A percentile compares a stretch with the other conserved stretches of the same genome.
Conservation (phyloP, 2,888 invertebrate genomes). For the Brachypalpus laphriformis region DNA sequence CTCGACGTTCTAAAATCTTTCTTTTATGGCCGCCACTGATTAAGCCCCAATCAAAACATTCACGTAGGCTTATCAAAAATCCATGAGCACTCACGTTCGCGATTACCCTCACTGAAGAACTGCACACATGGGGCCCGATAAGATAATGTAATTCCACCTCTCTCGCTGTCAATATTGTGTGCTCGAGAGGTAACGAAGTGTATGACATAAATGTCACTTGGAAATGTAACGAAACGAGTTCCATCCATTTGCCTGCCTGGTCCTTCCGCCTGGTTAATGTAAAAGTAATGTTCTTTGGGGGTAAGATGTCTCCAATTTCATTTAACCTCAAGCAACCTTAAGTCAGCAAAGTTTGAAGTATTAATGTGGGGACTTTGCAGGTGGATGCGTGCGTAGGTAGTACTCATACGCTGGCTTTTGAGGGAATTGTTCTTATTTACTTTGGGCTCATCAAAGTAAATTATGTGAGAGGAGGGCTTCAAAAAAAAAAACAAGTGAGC, state of each 20-base stretch:
- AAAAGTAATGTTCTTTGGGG: not conserved
- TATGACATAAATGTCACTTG: not conserved
- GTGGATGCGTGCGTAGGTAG: not conserved
- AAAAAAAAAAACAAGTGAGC: not conserved
- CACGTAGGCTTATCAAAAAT: not conserved
- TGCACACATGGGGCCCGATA: not conserved
- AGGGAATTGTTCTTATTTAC: not conserved
- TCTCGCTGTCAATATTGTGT: not conserved
- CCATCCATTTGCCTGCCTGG: not conserved
- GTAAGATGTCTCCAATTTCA: not conserved
- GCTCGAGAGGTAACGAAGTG: not conserved
- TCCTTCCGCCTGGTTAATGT: not conserved
- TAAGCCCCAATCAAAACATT: not conserved
- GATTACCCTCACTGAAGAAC: not conserved
- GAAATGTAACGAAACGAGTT: not conserved
- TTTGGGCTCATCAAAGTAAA: constrained; percentile 4
- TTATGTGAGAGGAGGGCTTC: not conserved
- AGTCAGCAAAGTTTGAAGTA: not conserved
- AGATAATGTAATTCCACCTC: not conserved
- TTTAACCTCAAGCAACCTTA: not conserved
- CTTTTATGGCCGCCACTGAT: not conserved
- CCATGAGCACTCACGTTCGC: not conserved
- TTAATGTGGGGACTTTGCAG: not conserved
- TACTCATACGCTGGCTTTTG: not conserved
- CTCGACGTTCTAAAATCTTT: not conserved